Evolutionary conservation across 2,888 invertebrate genomes (phyloP), one percentile per base, ranked within the genome.

Genomic region (Hirtodrosophila trivittata): DNA sequence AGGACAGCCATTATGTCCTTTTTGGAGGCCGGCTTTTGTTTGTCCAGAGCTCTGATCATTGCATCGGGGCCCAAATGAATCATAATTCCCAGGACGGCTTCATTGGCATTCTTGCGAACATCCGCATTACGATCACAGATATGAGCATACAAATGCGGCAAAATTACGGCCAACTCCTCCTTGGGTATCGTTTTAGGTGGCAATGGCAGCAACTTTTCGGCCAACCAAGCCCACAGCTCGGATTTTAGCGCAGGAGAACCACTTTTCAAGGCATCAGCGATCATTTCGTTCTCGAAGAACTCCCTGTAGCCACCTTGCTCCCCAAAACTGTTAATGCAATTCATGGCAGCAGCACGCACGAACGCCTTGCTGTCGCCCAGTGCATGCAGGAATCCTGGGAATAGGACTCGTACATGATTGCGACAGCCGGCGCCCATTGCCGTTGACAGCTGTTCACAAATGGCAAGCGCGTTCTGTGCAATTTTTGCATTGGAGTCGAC

Each of bases 401-500:
- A 95, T 74, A 98, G 93, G 0, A 94, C 93, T 67, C 96, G 92
- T 12, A 97, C 93, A 86, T 97, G 95, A 43, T 93, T 93, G 86
- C 95, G 96, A 82, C 95, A 94, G 42, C 95, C 93, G 0, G 94
- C 90, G 0, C 98, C 98, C 94, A 98, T 95, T 0, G 97, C 95
- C 0, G 92, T 93, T 0, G 96, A 96, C 18, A 98, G 91, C 25
- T 93, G 93, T 82, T 97, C 95, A 86, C 97, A 97, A 60, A 98
- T 94, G 55, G 94, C 94, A 38, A 98, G 91, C 0, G 98, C 94
- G 10, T 94, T 94, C 83, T 96, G 95, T 0, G 97, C 97, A 70
- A 98, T 93, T 90, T 97, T 97, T 16, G 96, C 97, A 91, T 98
- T 98, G 41, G 97, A 97, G 89, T 98, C 98, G 0, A 94, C 91